These are phyloP conservation scores for Cottus gobio DNA, from an alignment of 2,113 vertebrate genomes.

Conservation along the genomic window DNA sequence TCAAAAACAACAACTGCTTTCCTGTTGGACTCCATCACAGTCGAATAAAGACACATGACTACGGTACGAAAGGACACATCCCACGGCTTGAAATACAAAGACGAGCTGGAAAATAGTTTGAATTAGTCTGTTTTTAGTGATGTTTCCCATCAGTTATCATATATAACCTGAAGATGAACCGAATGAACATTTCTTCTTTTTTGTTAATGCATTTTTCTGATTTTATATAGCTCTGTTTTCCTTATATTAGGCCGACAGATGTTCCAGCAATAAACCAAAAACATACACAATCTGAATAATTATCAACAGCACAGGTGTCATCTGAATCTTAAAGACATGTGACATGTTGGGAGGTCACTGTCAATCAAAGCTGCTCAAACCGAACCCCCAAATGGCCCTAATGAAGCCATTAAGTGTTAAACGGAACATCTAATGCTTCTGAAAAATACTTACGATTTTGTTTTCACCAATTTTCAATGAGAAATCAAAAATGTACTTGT, in stretches of 20 bases:
- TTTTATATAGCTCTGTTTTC: not conserved
- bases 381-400: not conserved
- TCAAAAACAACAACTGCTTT: conserved; percentile 60
- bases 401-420: not conserved
- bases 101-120: not conserved
- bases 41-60: conserved; percentile 35
- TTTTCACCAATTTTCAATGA: no score
- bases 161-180: not conserved
- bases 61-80: conserved; percentile 26
- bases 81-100: not conserved
- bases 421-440: not conserved
- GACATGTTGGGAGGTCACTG: not conserved
- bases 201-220: not conserved
- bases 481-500: no score
- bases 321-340: not conserved
- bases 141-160: conserved; percentile 1
- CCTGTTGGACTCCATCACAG: conserved; percentile 51
- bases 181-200: not conserved
- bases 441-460: not conserved
- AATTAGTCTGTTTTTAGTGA: not conserved
- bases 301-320: not conserved
- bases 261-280: not conserved
- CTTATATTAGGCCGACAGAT: not conserved
- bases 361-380: not conserved
- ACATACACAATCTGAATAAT: not conserved